Base-by-base conservation (phyloP, 2,888 invertebrate genomes). In the Morinoia aosen region DNA sequence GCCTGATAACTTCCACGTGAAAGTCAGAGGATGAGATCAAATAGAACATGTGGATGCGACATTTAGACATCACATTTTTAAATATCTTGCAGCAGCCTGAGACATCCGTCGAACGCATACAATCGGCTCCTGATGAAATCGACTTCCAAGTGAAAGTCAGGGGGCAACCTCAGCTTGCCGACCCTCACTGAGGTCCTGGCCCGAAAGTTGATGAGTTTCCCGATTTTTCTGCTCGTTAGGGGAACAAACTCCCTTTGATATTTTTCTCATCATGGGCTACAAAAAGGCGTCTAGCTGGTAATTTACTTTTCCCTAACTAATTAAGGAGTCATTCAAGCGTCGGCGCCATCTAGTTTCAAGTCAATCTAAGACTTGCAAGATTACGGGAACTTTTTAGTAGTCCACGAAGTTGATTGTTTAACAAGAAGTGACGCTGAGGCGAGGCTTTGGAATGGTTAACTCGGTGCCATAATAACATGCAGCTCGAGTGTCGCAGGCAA, bases 301-400 rank as follows among this genome's bases (percentile, higher is more conserved):
- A 90, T 90, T 90, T 90, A 90, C 48, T 40, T 90, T 90, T 90
- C 40, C 48, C 90, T 11, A 90, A 40, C 48, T 39, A 90, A 90
- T 90, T 90, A 90, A 48, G 48, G 48, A 90, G 40, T 90, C 90
- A 16, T 90, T 90, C 40, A 90, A 90, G 90, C 40, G 90, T 90
- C 48, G 90, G 48, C 90, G 90, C 76, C 76, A 76, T 76, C 76
- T 76, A 76, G 76, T 76, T 76, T 19, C 76, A 76, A 76, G 76
- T 76, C 76, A 76, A 76, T 76, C 76, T 76, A 76, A 76, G 76
- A 76, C 76, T 33, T 76, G 76, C 76, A 33, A 76, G 76, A 33
- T 76, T 33, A 14, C 76, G 8, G 33, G 25, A 76, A 76, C 76
- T 76, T 76, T 76, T 76, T 76, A 33, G 76, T 33, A 76, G 25